Base-by-base conservation (phyloP, 2,888 invertebrate genomes). In the Nymphalis c-album region DNA sequence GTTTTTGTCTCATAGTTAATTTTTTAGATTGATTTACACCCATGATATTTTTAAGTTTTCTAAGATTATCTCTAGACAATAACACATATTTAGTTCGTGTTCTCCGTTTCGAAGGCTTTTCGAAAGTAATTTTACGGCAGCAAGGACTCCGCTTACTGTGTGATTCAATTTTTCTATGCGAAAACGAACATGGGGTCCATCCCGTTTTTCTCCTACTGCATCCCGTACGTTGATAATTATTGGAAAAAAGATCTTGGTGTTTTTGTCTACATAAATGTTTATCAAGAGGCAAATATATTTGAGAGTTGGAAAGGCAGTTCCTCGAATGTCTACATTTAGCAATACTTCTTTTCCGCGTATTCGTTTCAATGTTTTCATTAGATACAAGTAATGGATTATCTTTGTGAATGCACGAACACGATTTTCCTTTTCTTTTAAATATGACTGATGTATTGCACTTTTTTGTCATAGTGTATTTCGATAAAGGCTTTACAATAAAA, bases 1-100 rank as follows among this genome's bases (percentile, higher is more conserved):
- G 13, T 50, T 20, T 66, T 47, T 51, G n/a, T 51, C 18, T 63
- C n/a, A 26, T 22, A 53, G 64, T 26, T 64, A 51, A n/a, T 8
- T 31, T 64, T 55, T 57, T 47, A 26, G 7, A 47, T 20, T 62
- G 46, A 20, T 20, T 51, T 45, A 20, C 17, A 17, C 45, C 47
- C 47, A 22, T 47, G 13, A 18, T 46, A 48, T 50, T 22, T 48
- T 46, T 40, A 13, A 18, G 5, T 51, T 50, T 59, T 22, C 31
- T 59, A 17, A 35, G 20, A 47, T 5, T 59, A 20, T 40, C 20
- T 50, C 8, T 51, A 16, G 18, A 4, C 18, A 61, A 50, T 31
- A 16, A 62, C 53, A 20, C 22, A 53, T 16, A 50, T 22, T 62
- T 62, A 55, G n/a, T 18, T 40, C 40, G 35, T 57, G 8, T 4